Evolutionary conservation across 2,113 vertebrate genomes (phyloP), one percentile per base, ranked within the genome.

Genomic region (Nansenia antarctica): DNA sequence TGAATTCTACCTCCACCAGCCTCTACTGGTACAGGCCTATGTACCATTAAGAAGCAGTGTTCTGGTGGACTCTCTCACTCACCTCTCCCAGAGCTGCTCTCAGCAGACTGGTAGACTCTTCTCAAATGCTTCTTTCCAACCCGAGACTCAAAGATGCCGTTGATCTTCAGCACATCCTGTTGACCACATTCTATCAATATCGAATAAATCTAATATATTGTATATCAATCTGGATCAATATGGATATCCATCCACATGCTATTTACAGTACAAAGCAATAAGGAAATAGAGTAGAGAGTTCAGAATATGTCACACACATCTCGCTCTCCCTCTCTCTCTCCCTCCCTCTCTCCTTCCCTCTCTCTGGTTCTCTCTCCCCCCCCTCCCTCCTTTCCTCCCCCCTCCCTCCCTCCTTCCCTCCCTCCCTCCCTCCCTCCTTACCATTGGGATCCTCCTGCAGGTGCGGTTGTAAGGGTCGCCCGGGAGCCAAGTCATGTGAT

Each of bases 31-130:
- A n/a, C n/a, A n/a, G n/a, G n/a, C n/a, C n/a, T n/a, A n/a, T n/a
- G n/a, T n/a, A n/a, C n/a, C n/a, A n/a, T n/a, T n/a, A n/a, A n/a
- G n/a, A n/a, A n/a, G n/a, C n/a, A n/a, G n/a, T n/a, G n/a, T n/a
- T n/a, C n/a, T n/a, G n/a, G n/a, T n/a, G n/a, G n/a, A n/a, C n/a
- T 29, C 26, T 18, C 24, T 32, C 35, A 15, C 0, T 84, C 86
- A 96, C 95, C 95, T 96, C 94, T 94, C 53, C 95, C 95, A 62
- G 94, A 96, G 89, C 82, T 94, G 74, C 91, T 90, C 88, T 97
- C 95, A 0, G 90, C 87, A 32, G 94, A 95, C 72, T 95, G 95
- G 0, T 94, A 95, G 20, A 95, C 86, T 64, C 94, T 91, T 79
- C 95, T 93, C 12, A 97, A 90, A 3, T 90, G 92, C 63, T 97